Evolutionary conservation across 37 sponge, comb jelly and placozoan genomes (phyloP), one percentile per base, ranked within the genome.

Genomic region (Eunapius fragilis): DNA sequence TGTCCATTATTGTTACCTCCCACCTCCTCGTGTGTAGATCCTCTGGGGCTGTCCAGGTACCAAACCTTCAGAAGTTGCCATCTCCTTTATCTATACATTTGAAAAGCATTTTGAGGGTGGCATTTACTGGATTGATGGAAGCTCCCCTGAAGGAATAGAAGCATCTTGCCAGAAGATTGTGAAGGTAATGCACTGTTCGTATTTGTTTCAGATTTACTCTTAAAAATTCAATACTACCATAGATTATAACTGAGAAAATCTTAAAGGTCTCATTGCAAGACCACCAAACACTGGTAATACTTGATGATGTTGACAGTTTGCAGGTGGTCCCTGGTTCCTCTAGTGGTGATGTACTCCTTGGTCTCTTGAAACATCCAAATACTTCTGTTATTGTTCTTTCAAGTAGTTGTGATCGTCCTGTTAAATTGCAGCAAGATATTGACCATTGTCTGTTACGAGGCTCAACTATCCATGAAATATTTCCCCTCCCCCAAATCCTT

Each of bases 121-220:
- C 14, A 58, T 89, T 24, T 89, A 75, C 49, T 89, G 90, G 90
- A 84, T 80, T 76, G 84, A 75, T 70, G 79, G 81, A 38, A 19
- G 31, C 7, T 27, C 10, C 25, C 14, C 58, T 19, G 58, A 58
- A 58, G 58, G 58, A 11, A 17, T 58, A 17, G 58, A 58, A 58
- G 58, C 58, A 19, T 58, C 58, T 58, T 58, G 14, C 17, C 58
- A 58, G 17, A 58, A 4, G 2, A 58, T 58, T 58, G 14, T 58
- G 58, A 58, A 58, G 58, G 58, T 58, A 58, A 58, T 58, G 6
- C 14, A 17, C 1, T 11, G 58, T 58, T 58, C 14, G 7, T 58
- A 58, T 58, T 13, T 58, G 22, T 19, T 58, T 58, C 58, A 58
- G 58, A 12, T 58, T 58, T 58, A 12, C 58, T 17, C 22, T n/a